Evolutionary conservation across 1,140 invertebrate genomes (phyloP).

Genomic region (Lucilia sericata): DNA sequence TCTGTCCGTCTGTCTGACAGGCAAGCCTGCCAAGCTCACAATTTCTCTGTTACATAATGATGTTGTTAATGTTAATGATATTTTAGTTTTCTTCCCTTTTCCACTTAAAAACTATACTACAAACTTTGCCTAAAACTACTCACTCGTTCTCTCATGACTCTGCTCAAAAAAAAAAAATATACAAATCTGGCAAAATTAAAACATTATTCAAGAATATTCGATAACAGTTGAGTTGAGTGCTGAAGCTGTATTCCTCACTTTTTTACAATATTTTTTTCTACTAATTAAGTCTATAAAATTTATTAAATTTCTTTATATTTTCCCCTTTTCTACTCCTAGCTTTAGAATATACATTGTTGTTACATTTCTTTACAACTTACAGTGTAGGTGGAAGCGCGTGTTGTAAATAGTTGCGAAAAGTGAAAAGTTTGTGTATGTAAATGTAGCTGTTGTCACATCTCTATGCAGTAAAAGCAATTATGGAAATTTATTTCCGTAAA

Average conservation of each 20-base stretch:
- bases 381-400: background rate
- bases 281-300: conserved; percentile 21
- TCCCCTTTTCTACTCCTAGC: background rate
- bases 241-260: background rate
- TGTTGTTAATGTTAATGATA: background rate
- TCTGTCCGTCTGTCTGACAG: no score
- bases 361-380: background rate
- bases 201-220: background rate
- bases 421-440: background rate
- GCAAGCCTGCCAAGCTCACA: no score
- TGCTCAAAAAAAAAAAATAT: no score
- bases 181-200: no score
- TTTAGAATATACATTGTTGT: background rate
- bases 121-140: no score
- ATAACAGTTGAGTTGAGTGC: background rate
- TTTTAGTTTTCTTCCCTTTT: background rate
- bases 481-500: conserved; percentile 36
- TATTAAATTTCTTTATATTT: no score
- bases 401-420: no score
- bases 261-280: background rate
- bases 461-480: conserved; percentile 35
- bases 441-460: background rate
- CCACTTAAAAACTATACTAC: background rate
- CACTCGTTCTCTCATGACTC: no score
- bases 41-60: background rate